Evolutionary conservation across 2,888 invertebrate genomes (phyloP).

Genomic region (Calliphora vomitoria): DNA sequence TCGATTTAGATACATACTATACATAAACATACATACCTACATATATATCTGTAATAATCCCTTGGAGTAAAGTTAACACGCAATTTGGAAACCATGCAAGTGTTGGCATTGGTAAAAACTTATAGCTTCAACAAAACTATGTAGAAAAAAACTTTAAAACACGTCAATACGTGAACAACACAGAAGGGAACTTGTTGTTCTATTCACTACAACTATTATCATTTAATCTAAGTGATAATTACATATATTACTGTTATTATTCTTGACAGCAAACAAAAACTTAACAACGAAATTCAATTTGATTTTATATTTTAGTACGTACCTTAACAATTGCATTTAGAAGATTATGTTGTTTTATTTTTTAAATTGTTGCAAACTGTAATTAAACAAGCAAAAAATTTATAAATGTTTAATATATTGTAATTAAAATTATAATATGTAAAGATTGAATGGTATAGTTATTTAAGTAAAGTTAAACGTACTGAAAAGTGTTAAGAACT

Average conservation of each 20-base stretch:
- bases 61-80: conserved; percentile 54
- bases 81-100: conserved; percentile 64
- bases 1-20: too few species aligned
- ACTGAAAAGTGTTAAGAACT: too few species aligned
- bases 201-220: neutral
- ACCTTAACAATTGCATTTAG: conserved; percentile 45
- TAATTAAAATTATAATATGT: neutral
- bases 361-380: conserved; percentile 45
- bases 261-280: conserved; percentile 1
- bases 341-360: conserved; percentile 6
- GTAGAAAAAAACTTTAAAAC: conserved; percentile 42
- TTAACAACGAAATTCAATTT: conserved; percentile 63
- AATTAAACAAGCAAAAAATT: conserved; percentile 28
- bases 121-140: neutral
- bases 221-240: conserved; percentile 49
- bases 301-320: conserved; percentile 16
- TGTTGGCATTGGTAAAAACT: conserved; percentile 31
- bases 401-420: neutral
- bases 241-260: conserved; percentile 16
- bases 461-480: neutral
- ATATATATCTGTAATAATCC: neutral
- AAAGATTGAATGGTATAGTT: neutral
- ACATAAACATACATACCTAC: neutral
- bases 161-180: conserved; percentile 27
- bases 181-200: conserved; percentile 19